Base-by-base conservation (phyloP, 2,797 vertebrate species). In the Pangasius mekongensis region DNA sequence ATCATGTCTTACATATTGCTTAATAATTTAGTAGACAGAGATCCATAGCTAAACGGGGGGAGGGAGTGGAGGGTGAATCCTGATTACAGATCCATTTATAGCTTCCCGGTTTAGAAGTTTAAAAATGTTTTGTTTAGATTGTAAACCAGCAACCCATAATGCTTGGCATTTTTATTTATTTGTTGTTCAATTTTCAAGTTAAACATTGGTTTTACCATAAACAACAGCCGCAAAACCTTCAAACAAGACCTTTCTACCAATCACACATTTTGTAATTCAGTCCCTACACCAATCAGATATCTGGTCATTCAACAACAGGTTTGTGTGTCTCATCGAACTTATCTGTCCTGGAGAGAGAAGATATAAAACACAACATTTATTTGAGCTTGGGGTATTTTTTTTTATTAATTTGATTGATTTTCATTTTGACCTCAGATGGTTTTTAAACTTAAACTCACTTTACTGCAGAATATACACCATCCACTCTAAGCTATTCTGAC, bases 1-100 rank as follows among this genome's bases (percentile, higher is more conserved):
- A 76, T 60, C 73, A 76, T 86, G 56, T 52, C 71, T 33, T 67
- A 67, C 62, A 84, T 67, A 49, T 52, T 49, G 81, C 81, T 83
- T 30, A 64, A 64, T 83, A 64, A 83, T 83, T 83, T 64, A 83
- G 80, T 39, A n/a, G 80, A 83, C 58, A 47, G 56, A 43, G 39
- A 64, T 83, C 39, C 39, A 66, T 49, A 13, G 43, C 62, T 66
- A 49, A 64, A 83, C 9, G 8, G 76, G 49, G 22, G 33, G 24
- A 8, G 7, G 16, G 56, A 18, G 16, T 18, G 56, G 4, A 5
- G 5, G 1, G 36, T 36, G 27, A 20, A 11, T 36, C 9, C 13
- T 36, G 54, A 13, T 60, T 60, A 39, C 54, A 60, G 10, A 60
- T 81, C 16, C n/a, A 43, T 33, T 64, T 47, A 27, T 64, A 43